phyloP scores from a whole-genome alignment of 2,797 vertebrate species.

The Microctenopoma lineatum region DNA sequence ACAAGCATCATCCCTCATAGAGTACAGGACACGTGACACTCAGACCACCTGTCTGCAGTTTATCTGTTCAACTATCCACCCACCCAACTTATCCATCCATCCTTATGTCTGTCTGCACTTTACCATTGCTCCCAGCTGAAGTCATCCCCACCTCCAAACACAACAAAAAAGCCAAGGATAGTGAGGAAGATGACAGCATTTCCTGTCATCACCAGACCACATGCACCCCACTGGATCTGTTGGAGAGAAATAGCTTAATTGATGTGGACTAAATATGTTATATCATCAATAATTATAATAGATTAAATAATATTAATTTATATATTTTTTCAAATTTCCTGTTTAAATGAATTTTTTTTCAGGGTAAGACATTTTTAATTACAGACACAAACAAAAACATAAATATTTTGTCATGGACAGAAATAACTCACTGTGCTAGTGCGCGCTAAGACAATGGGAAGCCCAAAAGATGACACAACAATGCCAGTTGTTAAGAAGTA shows the following conservation, averaged over 20 bases:
- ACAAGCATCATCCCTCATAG: conserved; percentile 18
- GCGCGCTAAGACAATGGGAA: conserved; percentile 92
- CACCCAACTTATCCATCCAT: conserved; percentile 3
- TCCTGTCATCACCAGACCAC: conserved; percentile 93
- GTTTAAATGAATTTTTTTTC: no score
- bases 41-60: conserved; percentile 45
- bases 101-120: conserved; percentile 44
- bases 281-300: no score
- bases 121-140: conserved; percentile 98
- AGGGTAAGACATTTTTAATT: no score
- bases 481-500: conserved; percentile 97
- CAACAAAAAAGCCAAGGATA: conserved; percentile 93
- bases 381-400: neutral
- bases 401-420: conserved; percentile 24
- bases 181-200: conserved; percentile 95
- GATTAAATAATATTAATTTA: neutral
- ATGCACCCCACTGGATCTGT: conserved; percentile 96
- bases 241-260: conserved; percentile 52
- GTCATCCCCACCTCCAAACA: conserved; percentile 93
- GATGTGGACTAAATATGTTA: neutral
- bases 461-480: conserved; percentile 93
- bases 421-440: conserved; percentile 84
- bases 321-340: no score
- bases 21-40: conserved; percentile 38
- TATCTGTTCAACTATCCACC: conserved; percentile 36